Evolutionary conservation across 2,797 vertebrate genomes (phyloP).

Genomic region (Peromyscus attwateri): DNA sequence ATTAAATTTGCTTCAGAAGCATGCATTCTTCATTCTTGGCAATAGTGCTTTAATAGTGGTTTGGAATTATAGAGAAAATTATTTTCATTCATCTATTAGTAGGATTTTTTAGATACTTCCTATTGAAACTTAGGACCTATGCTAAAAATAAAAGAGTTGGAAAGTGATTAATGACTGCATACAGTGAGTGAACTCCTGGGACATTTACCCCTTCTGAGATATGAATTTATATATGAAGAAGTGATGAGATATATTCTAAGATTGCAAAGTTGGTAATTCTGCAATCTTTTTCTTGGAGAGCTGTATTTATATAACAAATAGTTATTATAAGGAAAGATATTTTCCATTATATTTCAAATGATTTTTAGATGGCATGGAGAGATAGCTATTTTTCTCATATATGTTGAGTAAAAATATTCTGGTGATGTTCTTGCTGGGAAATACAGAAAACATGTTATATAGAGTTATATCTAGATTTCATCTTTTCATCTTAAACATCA

Average conservation of each 20-base stretch:
- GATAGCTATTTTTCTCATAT: neutral
- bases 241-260: neutral
- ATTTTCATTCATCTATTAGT: neutral
- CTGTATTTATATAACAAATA: constrained; percentile 31
- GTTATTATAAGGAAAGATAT: neutral
- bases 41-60: neutral
- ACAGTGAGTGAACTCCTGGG: neutral
- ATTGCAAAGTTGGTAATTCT: neutral
- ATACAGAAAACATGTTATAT: neutral
- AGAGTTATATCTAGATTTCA: neutral
- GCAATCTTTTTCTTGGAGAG: neutral
- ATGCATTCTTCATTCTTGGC: neutral
- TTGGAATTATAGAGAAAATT: neutral
- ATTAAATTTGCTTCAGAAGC: constrained; percentile 6
- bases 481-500: neutral
- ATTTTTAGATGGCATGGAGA: neutral
- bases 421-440: neutral
- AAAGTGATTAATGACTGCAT: neutral
- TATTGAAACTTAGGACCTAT: neutral
- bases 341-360: neutral
- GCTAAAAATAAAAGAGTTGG: neutral
- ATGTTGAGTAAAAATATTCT: neutral
- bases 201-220: neutral
- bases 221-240: neutral
- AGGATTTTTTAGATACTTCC: neutral